Evolutionary conservation across 1,140 invertebrate species (phyloP).

Genomic region (Caenorhabditis briggsae): DNA sequence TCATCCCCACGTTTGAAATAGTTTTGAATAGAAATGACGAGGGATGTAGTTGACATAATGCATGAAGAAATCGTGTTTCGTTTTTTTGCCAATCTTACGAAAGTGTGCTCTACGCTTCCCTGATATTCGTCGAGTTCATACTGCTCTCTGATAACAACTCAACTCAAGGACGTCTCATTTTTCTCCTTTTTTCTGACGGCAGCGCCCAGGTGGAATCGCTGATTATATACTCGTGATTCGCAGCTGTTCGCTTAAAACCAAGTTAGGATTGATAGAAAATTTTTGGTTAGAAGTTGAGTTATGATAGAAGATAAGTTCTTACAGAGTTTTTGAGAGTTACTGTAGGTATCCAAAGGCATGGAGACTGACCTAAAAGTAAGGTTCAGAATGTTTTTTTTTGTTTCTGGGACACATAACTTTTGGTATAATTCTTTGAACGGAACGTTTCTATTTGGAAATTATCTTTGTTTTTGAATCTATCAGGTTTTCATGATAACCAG

Average conservation of each 20-base stretch:
- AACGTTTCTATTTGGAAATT: no score
- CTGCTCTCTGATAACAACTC: conserved; percentile 14
- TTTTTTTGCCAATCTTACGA: neutral
- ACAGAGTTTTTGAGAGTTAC: no score
- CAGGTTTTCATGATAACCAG: no score
- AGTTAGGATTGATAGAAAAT: neutral
- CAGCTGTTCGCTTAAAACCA: neutral
- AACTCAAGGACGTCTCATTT: neutral
- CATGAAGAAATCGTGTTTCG: neutral
- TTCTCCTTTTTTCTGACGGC: neutral
- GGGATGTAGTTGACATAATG: neutral
- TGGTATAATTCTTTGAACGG: no score
- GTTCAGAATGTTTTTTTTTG: no score
- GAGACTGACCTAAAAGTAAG: no score
- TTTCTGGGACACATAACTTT: no score
- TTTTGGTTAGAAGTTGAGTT: neutral
- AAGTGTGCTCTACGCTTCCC: conserved; percentile 25
- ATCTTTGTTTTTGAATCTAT: no score
- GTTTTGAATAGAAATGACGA: conserved; percentile 17
- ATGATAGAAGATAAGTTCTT: neutral
- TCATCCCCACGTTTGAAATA: conserved; percentile 20
- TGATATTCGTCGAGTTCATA: conserved; percentile 16
- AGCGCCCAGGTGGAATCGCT: conserved; percentile 21
- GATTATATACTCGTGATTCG: conserved; percentile 27
- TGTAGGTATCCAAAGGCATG: no score